phyloP scores from a whole-genome alignment of 2,888 invertebrate species.

The Maniola hyperantus region DNA sequence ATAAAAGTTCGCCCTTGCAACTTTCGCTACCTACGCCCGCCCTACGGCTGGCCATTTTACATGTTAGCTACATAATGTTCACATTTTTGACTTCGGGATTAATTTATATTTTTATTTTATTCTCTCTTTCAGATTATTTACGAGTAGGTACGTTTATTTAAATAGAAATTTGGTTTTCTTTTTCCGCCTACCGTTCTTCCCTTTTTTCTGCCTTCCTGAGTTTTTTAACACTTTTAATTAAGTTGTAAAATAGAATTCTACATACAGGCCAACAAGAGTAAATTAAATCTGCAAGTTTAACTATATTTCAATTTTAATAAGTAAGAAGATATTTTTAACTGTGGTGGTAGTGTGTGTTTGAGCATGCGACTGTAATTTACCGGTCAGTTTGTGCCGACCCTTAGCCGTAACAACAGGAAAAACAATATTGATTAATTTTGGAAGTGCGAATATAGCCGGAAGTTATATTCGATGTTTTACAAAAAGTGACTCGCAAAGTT shows the following conservation, averaged over 20 bases:
- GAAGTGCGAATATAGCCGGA: conserved; percentile 32
- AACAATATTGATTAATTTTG: conserved; percentile 26
- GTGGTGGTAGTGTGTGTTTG: too few species aligned
- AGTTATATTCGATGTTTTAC: conserved; percentile 38
- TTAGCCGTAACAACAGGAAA: neutral
- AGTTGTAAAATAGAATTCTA: too few species aligned
- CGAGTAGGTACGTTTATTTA: neutral
- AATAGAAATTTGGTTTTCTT: neutral
- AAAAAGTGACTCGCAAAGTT: conserved; percentile 39
- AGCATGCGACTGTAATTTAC: too few species aligned
- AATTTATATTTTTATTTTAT: conserved; percentile 4
- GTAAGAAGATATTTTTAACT: too few species aligned
- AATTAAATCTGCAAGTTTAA: too few species aligned
- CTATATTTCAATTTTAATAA: too few species aligned
- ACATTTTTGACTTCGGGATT: conserved; percentile 11
- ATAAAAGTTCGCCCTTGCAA: conserved; percentile 17
- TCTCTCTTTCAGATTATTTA: neutral
- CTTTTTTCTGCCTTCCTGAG: neutral
- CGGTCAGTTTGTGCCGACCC: too few species aligned
- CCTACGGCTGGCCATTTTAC: conserved; percentile 13
- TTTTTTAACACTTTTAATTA: neutral
- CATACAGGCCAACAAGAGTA: too few species aligned
- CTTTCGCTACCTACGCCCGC: conserved; percentile 18
- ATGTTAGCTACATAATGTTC: conserved; percentile 13
- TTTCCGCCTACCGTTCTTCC: neutral